Base-by-base conservation (phyloP, 2,888 invertebrate species). In the Cynaeus angustus region DNA sequence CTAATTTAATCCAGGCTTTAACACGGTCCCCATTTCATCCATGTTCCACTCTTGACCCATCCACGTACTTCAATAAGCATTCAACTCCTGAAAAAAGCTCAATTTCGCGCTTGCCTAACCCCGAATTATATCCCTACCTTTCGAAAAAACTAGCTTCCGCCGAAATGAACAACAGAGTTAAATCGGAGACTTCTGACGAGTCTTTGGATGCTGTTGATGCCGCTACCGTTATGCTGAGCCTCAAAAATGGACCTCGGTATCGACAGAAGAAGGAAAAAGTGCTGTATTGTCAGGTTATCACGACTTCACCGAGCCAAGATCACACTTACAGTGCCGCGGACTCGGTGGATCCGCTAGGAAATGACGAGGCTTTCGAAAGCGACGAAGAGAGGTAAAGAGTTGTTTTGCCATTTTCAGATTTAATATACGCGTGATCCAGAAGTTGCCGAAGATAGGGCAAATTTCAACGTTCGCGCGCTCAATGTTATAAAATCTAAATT, bases 291-390 rank as follows among this genome's bases (percentile, higher is more conserved):
- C 87, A 87, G 78, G 91, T 96, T 75, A 94, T 95, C 78, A 96
- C 95, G 1, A 92, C 92, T 61, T 94, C 94, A 79, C 95, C 96
- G 0, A 95, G 95, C 85, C 95, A 95, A 86, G 97, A 97, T 88
- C 97, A 97, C 86, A 96, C 96, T 59, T 97, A 97, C 86, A 95
- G 95, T 79, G 91, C 91, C 70, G 88, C 88, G 30, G 87, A 84
- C 66, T 82, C 80, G 68, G 80, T 80, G 43, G 76, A 75, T 76
- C 61, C 86, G 72, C 84, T 84, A 67, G 87, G 86, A 64, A 87
- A 86, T 10, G 89, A 89, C 82, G 89, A 88, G 73, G 88, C 88
- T n/a, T 88, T 88, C 76, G 89, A 88, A 75, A 88, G 87, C 72
- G 88, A 89, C 77, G 88, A 89, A 73, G 83, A 83, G 66, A 81